Evolutionary conservation across 1,140 invertebrate genomes (phyloP), one percentile per base, ranked within the genome.

Genomic region (Drosophila sturtevanti): DNA sequence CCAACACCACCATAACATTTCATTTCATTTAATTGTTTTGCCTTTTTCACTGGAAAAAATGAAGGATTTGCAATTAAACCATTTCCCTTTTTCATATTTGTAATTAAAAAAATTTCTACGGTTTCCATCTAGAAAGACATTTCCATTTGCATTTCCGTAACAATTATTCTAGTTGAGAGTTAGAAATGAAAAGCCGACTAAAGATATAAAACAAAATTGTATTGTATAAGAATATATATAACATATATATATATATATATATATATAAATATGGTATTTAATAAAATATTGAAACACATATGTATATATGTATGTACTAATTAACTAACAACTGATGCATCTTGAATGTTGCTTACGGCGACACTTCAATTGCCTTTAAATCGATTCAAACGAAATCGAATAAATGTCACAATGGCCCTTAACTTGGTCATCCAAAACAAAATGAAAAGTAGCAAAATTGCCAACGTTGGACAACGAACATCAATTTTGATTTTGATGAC

Each of bases 1-100:
- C 68, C 74, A 27, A 51, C 63, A 21, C 44, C 64, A 72, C 56
- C 12, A 72, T 37, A 66, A 48, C 55, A 55, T 76, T 77, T 37
- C 63, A 67, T 48, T 59, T 16, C 16, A 38, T 61, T 76, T 81
- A 79, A 86, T 82, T 87, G 74, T 68, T 68, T 69, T 48, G 41
- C 41, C 48, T 65, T 21, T 24, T 58, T 27, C 58, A 59, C 22
- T 41, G 7, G 4, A 6, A 52, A 31, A 18, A 35, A 54, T 10
- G 16, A 48, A 22, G 14, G 34, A 24, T 31, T 14, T 24, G 14
- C 7, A 48, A 48, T 48, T 4, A 54, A 22, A 44, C 34, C 16
- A 48, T 72, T 51, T 72, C 34, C n/a, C 51, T 21, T 52, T 21
- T 58, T 21, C 41, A 48, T 48, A 48, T 48, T 48, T 21, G 41